phyloP scores from a whole-genome alignment of 2,797 vertebrate species.

The Acropternis orthonyx region DNA sequence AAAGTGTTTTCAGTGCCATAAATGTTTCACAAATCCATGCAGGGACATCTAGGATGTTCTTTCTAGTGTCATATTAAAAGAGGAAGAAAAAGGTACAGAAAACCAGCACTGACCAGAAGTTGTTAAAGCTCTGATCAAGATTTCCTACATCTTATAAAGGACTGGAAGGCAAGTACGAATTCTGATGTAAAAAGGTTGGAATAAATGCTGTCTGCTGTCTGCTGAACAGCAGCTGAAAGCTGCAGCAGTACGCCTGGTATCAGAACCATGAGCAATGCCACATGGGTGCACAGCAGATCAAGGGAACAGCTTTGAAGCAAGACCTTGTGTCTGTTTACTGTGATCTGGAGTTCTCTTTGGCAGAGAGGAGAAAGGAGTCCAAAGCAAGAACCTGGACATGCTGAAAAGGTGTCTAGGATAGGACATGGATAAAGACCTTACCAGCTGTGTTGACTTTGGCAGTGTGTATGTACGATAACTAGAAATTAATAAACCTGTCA shows the following conservation, averaged over 20 bases:
- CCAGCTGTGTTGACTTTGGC: background rate
- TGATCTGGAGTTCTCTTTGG: background rate
- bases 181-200: background rate
- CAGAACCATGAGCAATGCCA: background rate
- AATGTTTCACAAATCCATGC: constrained; percentile 29
- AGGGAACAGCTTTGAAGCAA: background rate
- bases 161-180: background rate
- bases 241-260: background rate
- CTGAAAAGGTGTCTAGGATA: background rate
- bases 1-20: constrained; percentile 16
- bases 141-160: background rate
- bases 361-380: background rate
- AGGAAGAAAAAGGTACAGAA: background rate
- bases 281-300: background rate
- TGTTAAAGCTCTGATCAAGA: background rate
- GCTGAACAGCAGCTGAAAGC: background rate
- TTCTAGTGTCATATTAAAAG: constrained; percentile 19
- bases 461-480: background rate
- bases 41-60: background rate
- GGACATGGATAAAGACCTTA: background rate
- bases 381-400: background rate
- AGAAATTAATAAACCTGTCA: background rate
- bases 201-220: background rate
- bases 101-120: background rate
- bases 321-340: background rate